Base-by-base conservation (phyloP, 1,140 invertebrate genomes). In the Trachelipus rathkii region DNA sequence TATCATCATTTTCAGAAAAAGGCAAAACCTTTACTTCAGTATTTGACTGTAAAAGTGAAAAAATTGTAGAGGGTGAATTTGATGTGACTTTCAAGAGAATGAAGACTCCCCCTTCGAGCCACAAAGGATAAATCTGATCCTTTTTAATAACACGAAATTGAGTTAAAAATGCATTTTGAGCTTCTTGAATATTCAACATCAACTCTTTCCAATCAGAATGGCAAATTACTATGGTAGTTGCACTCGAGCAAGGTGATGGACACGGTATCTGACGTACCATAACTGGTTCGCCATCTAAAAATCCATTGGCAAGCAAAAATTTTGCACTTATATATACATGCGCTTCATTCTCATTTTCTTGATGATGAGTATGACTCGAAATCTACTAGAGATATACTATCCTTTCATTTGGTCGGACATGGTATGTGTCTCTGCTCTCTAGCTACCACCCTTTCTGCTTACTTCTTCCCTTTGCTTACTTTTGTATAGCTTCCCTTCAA, bases 11-110 rank as follows among this genome's bases (percentile, higher is more conserved):
- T 2, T 69, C 46, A 73, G 46, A 73, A 19, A 77, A 77, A 33
- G 79, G 79, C 23, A 78, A 69, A 19, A 81, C 72, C 50, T 81
- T 75, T n/a, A 81, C 77, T 44, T 78, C 73, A 15, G 77, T 81
- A 45, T 78, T 72, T 71, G 75, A 74, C 6, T 78, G 75, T 13
- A 81, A 72, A 21, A 77, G 45, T 21, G 67, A 74, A 68, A 69
- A 69, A 5, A 66, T 33, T 13, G 76, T 45, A 11, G 74, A 46
- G 45, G 79, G 77, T n/a, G 68, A 46, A 43, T 78, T 46, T 19
- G 33, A 43, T 10, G 24, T 71, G 9, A 78, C 75, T 23, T 46
- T 74, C 24, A 81, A 73, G 23, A 21, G 60, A 33, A 81, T 75
- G 68, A 44, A 78, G 5, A 68, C 70, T 68, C 79, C 79, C 24